Percentiles rank a stretch among this genome's conserved stretches.
phyloP scores from a whole-genome alignment of 1,140 invertebrate genomes.

The Macrotrachela quadricornifera region DNA sequence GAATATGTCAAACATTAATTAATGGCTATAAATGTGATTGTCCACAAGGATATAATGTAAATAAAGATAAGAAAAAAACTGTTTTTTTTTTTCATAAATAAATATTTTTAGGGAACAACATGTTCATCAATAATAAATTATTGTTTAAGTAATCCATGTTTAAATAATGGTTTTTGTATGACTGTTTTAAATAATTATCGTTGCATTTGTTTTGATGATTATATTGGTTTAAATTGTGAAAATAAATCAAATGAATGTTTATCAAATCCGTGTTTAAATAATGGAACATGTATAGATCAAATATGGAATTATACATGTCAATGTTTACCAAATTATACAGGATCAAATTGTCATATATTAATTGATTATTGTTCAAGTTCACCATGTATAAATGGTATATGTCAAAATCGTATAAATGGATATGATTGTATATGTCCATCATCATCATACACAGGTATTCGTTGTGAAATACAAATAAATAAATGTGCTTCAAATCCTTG shows the following conservation, averaged over 20 bases:
- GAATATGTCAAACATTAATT: slow-evolving; percentile 14
- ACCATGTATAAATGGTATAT: slow-evolving; percentile 13
- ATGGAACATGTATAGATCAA: slow-evolving; percentile 15
- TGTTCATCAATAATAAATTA: slow-evolving; percentile 47
- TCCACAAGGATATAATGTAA: slow-evolving; percentile 9
- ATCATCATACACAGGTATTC: slow-evolving; percentile 7
- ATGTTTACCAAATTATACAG: slow-evolving; percentile 3
- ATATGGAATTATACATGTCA: slow-evolving; percentile 14
- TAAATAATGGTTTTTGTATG: background rate
- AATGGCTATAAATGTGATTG: slow-evolving; percentile 18
- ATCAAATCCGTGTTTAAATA: slow-evolving; percentile 15
- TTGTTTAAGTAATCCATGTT: slow-evolving; percentile 64
- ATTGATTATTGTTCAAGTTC: slow-evolving; percentile 3
- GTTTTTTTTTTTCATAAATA: background rate
- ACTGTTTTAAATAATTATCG: background rate
- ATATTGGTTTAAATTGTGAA: slow-evolving; percentile 12
- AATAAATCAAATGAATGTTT: slow-evolving; percentile 15
- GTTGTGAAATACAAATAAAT: slow-evolving; percentile 10
- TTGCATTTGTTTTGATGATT: slow-evolving; percentile 7
- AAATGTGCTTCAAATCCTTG: slow-evolving; percentile 9
- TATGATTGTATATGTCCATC: background rate
- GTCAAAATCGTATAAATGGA: background rate
- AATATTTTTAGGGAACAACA: background rate
- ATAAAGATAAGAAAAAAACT: background rate
- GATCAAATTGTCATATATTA: slow-evolving; percentile 2